Conservation (phyloP, 2,113 vertebrate genomes). For the Connochaetes taurinus region DNA sequence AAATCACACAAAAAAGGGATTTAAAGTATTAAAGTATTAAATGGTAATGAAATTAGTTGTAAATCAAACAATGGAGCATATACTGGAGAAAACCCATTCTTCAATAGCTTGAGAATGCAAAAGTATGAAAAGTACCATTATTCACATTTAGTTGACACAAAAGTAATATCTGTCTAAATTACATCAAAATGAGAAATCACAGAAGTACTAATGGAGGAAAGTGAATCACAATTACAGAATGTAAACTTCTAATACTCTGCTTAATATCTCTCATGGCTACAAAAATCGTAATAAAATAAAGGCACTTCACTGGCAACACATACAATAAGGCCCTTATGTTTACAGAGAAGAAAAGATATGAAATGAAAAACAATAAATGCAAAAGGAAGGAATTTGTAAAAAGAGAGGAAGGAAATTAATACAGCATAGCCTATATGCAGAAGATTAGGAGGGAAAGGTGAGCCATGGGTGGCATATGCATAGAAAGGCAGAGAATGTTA, state of each 20-base stretch:
- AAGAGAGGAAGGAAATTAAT: neutral
- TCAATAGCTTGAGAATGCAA: neutral
- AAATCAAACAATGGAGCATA: neutral
- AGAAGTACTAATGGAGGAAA: neutral
- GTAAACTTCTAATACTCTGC: accelerated
- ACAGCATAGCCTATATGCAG: neutral
- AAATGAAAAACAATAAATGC: neutral
- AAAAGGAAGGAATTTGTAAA: neutral
- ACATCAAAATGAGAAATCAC: neutral
- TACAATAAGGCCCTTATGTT: neutral
- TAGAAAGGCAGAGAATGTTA: neutral
- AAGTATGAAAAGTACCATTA: neutral
- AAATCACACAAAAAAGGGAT: neutral
- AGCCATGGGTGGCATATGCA: neutral
- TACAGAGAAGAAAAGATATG: neutral
- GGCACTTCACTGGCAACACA: neutral
- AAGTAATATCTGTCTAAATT: neutral
- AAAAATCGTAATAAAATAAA: neutral
- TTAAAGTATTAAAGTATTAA: no score
- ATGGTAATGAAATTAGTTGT: no score
- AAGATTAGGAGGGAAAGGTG: neutral
- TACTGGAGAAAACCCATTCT: neutral
- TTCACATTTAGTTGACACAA: neutral
- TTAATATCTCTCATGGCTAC: neutral
- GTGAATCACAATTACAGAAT: neutral